phyloP scores from a whole-genome alignment of 1,140 invertebrate genomes.

The Caenorhabditis inopinata region DNA sequence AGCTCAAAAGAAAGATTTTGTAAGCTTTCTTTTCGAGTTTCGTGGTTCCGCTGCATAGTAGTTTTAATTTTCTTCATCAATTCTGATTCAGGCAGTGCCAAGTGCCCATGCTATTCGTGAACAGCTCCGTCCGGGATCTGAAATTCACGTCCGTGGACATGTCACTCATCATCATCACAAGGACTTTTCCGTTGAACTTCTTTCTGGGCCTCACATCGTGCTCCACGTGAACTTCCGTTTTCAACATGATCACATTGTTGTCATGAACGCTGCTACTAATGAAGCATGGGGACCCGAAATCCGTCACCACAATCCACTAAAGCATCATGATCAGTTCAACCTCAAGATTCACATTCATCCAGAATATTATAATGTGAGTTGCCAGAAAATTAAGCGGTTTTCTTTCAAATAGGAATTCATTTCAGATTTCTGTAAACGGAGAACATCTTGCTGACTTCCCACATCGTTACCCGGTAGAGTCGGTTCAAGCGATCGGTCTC shows the following conservation, averaged over 20 bases:
- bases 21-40: too few species aligned
- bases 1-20: background rate
- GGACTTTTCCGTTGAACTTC: constrained; percentile 44
- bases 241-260: constrained; percentile 32
- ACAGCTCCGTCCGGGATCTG: constrained; percentile 31
- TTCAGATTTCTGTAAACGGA: constrained; percentile 41
- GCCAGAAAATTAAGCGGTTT: background rate
- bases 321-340: constrained; percentile 34
- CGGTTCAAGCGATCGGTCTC: constrained; percentile 40
- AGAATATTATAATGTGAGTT: constrained; percentile 23
- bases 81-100: constrained; percentile 32
- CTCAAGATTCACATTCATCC: constrained; percentile 21
- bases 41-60: too few species aligned
- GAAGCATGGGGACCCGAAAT: constrained; percentile 41
- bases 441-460: constrained; percentile 40
- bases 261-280: constrained; percentile 37
- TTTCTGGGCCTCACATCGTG: constrained; percentile 44
- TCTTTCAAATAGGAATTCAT: too few species aligned
- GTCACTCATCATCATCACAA: constrained; percentile 39
- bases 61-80: background rate
- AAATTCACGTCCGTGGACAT: constrained; percentile 38
- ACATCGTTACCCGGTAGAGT: constrained; percentile 31
- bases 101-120: constrained; percentile 37
- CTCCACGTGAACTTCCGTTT: constrained; percentile 47
- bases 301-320: constrained; percentile 35